Percentiles rank a stretch among this genome's conserved stretches.
Evolutionary conservation across 2,888 invertebrate genomes (phyloP).

Genomic region (Flexamia atlantica): DNA sequence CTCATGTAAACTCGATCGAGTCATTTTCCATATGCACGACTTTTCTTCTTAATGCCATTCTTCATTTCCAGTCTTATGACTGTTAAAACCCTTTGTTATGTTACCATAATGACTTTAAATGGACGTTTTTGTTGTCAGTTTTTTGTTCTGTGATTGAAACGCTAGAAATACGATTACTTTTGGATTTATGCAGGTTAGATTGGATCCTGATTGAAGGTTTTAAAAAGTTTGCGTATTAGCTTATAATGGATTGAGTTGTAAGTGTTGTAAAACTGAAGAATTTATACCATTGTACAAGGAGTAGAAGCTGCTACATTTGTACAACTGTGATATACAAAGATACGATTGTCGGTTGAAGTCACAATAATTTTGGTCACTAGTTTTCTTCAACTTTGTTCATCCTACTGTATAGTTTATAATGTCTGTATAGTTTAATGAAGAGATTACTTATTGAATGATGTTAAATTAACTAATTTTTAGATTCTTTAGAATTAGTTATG

Average conservation of each 20-base stretch:
- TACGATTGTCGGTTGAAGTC: neutral
- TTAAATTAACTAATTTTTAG: neutral
- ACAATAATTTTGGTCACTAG: neutral
- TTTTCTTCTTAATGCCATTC: neutral
- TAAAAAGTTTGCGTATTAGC: neutral
- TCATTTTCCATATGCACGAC: neutral
- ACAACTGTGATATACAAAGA: conserved; percentile 31
- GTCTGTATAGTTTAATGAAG: too few species aligned
- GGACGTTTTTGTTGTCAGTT: neutral
- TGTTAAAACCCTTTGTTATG: neutral
- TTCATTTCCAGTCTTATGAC: neutral
- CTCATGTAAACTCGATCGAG: neutral
- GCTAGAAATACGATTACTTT: neutral
- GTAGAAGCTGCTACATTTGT: conserved; percentile 6
- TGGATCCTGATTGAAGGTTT: neutral
- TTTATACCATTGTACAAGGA: neutral
- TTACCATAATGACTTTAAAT: conserved; percentile 5
- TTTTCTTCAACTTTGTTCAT: neutral
- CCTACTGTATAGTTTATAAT: neutral
- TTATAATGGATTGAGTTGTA: neutral
- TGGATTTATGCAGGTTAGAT: neutral
- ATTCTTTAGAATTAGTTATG: neutral
- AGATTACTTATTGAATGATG: too few species aligned
- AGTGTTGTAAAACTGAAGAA: neutral
- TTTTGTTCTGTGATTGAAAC: conserved; percentile 6